Percentiles rank a stretch among this genome's conserved stretches.
Evolutionary conservation across 2,888 invertebrate species (phyloP).

Genomic region (Augochlorella aurata): DNA sequence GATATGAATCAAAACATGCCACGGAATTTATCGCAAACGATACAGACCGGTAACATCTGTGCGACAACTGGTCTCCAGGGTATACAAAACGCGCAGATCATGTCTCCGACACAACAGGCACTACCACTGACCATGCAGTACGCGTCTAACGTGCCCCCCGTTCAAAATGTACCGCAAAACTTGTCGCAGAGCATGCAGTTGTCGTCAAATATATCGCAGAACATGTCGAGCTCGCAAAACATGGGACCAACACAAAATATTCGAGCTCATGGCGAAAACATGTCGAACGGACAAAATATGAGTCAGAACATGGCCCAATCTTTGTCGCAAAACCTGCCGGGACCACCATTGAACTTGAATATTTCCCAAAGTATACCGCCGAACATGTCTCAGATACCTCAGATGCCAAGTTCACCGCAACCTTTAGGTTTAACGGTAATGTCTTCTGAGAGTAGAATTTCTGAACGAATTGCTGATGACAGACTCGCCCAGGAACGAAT

Average conservation of each 20-base stretch:
- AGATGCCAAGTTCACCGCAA: conserved; percentile 76
- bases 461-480: conserved; percentile 73
- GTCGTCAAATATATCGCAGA: conserved; percentile 68
- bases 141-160: conserved; percentile 70
- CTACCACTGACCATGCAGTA: conserved; percentile 79
- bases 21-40: conserved; percentile 77
- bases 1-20: conserved; percentile 74
- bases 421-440: conserved; percentile 78
- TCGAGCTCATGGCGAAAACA: conserved; percentile 62
- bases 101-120: conserved; percentile 73
- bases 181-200: conserved; percentile 76
- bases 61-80: conserved; percentile 56
- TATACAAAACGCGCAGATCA: conserved; percentile 67
- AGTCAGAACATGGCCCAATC: conserved; percentile 17
- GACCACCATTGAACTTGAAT: conserved; percentile 78
- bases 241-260: conserved; percentile 65
- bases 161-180: conserved; percentile 79
- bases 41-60: conserved; percentile 68
- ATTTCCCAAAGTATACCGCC: conserved; percentile 78
- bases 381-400: conserved; percentile 75
- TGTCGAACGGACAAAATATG: conserved; percentile 58
- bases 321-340: conserved; percentile 66
- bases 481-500: conserved; percentile 62
- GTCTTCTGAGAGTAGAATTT: conserved; percentile 69
- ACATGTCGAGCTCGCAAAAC: conserved; percentile 63